These are phyloP conservation scores for Myotis yumanensis DNA, from an alignment of 2,113 vertebrate genomes.

Conservation along the genomic window DNA sequence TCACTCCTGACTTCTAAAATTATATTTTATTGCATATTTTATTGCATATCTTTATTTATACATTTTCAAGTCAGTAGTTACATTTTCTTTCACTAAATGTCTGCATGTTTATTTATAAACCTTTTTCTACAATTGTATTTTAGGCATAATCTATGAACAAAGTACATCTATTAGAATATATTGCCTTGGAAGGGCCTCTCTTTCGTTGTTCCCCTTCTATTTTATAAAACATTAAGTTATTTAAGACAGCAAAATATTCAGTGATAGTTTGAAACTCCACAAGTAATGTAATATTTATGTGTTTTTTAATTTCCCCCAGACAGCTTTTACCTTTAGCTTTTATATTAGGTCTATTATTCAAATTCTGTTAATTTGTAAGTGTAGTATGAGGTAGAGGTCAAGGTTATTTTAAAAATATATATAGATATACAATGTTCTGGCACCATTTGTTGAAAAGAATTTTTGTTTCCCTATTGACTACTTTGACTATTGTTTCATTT, in stretches of 20 bases:
- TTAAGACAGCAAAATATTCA: not conserved
- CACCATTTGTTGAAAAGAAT: not conserved
- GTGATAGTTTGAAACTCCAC: not conserved
- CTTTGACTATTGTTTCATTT: not conserved
- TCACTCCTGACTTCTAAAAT: not conserved
- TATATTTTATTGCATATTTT: not conserved
- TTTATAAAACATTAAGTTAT: not conserved
- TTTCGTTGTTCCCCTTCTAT: not conserved
- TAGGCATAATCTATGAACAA: not conserved
- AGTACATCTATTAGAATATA: not conserved
- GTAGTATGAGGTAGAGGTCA: not conserved
- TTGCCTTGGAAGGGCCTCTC: not conserved
- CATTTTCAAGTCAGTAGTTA: not conserved
- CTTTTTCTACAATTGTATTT: not conserved
- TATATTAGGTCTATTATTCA: not conserved
- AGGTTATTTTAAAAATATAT: not conserved
- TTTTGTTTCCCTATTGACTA: not conserved
- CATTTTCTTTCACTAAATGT: not conserved
- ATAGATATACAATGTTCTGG: not conserved
- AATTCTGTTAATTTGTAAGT: not conserved
- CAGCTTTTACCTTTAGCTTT: not conserved
- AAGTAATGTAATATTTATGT: not conserved
- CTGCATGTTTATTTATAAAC: not conserved
- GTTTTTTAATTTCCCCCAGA: not conserved
- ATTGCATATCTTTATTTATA: not conserved